Evolutionary conservation across 2,888 invertebrate species (phyloP).

Genomic region (Micoletzkya japonica): DNA sequence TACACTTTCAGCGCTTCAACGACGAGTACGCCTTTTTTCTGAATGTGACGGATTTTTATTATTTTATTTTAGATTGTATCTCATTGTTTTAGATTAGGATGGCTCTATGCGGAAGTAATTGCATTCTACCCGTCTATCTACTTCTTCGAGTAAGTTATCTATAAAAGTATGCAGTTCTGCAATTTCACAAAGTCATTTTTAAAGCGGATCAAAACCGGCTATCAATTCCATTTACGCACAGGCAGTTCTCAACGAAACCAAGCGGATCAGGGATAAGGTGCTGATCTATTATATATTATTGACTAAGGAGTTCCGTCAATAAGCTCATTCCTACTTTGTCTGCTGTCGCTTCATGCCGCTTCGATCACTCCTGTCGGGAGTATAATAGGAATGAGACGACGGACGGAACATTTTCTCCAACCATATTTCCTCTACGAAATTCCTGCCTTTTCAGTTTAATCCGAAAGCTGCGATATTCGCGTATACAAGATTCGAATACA

Average conservation of each 20-base stretch:
- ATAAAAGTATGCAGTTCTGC: neutral
- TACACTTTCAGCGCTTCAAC: no score
- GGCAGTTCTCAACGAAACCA: conserved; percentile 8
- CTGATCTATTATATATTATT: no score
- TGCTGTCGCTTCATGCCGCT: neutral
- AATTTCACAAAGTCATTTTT: neutral
- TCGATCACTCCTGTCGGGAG: neutral
- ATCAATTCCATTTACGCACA: conserved; percentile 10
- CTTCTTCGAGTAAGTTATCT: conserved; percentile 10
- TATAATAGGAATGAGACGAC: no score
- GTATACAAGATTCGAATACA: conserved; percentile 21
- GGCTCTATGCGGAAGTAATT: conserved; percentile 12
- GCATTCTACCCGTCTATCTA: conserved; percentile 19
- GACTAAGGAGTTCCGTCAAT: no score
- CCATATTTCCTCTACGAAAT: no score
- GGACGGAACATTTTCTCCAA: no score
- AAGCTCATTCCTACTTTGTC: neutral
- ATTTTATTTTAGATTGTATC: no score
- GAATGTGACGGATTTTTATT: no score
- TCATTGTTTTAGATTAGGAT: conserved; percentile 5
- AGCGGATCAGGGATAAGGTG: neutral
- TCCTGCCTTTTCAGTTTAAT: neutral
- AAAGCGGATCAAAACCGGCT: neutral
- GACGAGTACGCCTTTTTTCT: no score
- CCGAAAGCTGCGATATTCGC: conserved; percentile 9